Percentiles rank a stretch among this genome's conserved stretches.
These are phyloP conservation scores for Myotis davidii DNA, from an alignment of 2,113 vertebrate species.

Conservation along the genomic window DNA sequence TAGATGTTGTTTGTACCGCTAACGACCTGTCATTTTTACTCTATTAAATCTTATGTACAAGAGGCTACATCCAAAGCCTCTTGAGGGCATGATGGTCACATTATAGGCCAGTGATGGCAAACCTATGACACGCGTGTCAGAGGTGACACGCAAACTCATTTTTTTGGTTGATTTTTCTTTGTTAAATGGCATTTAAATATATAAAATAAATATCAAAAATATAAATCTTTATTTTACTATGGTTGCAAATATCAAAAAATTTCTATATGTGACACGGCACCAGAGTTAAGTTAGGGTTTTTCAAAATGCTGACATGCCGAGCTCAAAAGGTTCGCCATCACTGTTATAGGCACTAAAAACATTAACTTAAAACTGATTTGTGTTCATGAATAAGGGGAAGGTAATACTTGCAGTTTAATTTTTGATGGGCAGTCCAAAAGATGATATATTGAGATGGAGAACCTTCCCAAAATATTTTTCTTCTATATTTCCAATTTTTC, in stretches of 20 bases:
- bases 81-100: background rate
- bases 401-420: background rate
- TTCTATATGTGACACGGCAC: too few relatives aligned
- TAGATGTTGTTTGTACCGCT: background rate
- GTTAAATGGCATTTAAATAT: too few relatives aligned
- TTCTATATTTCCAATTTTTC: slow-evolving; percentile 17
- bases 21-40: background rate
- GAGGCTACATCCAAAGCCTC: background rate
- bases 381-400: background rate
- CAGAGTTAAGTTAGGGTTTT: too few relatives aligned
- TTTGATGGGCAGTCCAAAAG: background rate
- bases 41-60: slow-evolving; percentile 17
- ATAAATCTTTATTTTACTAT: too few relatives aligned
- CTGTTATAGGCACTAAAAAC: background rate
- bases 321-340: too few relatives aligned
- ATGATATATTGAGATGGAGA: background rate
- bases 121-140: too few relatives aligned
- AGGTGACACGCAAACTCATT: too few relatives aligned
- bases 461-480: slow-evolving; percentile 8
- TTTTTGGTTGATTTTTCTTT: too few relatives aligned
- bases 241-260: too few relatives aligned
- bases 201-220: too few relatives aligned
- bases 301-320: too few relatives aligned
- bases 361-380: slow-evolving; percentile 22
- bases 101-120: background rate